Evolutionary conservation across 1,140 invertebrate species (phyloP).

Genomic region (Gonatopus flavifemur): DNA sequence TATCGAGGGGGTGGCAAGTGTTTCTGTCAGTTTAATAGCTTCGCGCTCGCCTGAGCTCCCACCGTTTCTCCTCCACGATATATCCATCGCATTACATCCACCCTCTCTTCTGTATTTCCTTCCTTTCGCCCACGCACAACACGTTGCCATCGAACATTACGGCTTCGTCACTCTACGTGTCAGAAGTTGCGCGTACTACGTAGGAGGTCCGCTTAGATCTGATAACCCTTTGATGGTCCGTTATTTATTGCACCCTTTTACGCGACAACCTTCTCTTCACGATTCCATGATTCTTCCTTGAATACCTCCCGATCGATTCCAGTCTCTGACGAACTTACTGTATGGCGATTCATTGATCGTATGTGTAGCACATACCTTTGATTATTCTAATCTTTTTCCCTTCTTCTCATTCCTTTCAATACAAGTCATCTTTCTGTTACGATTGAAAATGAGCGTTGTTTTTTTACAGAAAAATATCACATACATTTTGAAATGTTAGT

Average conservation of each 20-base stretch:
- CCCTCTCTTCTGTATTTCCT: constrained; percentile 4
- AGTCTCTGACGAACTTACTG: too few species aligned
- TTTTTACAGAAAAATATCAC: too few species aligned
- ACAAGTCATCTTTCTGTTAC: too few species aligned
- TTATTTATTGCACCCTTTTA: constrained; percentile 31
- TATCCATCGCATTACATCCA: constrained; percentile 5
- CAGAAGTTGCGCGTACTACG: constrained; percentile 49
- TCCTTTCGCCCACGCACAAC: constrained; percentile 26
- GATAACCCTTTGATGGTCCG: constrained; percentile 53
- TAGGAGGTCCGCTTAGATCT: constrained; percentile 43
- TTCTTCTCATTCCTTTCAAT: too few species aligned
- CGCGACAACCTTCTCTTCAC: constrained; percentile 7
- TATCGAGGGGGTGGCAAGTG: constrained; percentile 56
- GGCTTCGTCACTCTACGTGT: constrained; percentile 55
- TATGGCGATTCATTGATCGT: too few species aligned
- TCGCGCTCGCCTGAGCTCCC: constrained; percentile 34
- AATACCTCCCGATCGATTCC: too few species aligned
- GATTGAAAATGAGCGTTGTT: too few species aligned
- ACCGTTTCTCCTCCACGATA: constrained; percentile 11
- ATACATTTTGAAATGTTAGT: too few species aligned
- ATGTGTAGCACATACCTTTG: too few species aligned
- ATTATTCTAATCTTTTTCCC: too few species aligned
- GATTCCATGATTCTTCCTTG: too few species aligned
- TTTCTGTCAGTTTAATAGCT: constrained; percentile 62
- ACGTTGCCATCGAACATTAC: constrained; percentile 48